phyloP scores from a whole-genome alignment of 1,140 invertebrate genomes.

The Paralvinella palmiformis region DNA sequence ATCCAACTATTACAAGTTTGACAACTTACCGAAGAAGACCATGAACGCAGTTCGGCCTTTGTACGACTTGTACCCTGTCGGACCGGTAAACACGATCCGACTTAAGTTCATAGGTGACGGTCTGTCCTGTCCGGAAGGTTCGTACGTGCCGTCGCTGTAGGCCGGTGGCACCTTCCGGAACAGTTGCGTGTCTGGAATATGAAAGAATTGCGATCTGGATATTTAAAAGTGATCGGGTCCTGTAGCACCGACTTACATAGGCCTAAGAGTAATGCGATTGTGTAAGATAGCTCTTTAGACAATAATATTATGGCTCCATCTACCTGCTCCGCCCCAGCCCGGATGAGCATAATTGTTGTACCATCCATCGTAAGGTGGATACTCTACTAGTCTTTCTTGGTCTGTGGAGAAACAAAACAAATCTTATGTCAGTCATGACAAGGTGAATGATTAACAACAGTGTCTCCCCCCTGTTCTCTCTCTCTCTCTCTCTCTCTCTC shows the following conservation, averaged over 20 bases:
- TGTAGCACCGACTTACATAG: too few relatives aligned
- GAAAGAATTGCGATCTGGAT: too few relatives aligned
- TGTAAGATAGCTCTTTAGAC: too few relatives aligned
- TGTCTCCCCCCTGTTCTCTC: too few relatives aligned
- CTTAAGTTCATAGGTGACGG: conserved; percentile 9
- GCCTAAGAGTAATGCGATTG: too few relatives aligned
- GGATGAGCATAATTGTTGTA: conserved; percentile 16
- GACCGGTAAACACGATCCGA: conserved; percentile 4
- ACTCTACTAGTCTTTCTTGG: not conserved
- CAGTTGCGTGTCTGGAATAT: conserved; percentile 13
- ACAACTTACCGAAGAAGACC: conserved; percentile 21
- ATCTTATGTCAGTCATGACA: too few relatives aligned
- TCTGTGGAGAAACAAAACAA: too few relatives aligned
- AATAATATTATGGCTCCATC: too few relatives aligned
- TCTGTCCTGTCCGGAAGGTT: conserved; percentile 4
- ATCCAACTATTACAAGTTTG: not conserved
- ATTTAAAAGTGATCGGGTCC: too few relatives aligned
- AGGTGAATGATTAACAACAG: too few relatives aligned
- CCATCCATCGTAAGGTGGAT: conserved; percentile 18
- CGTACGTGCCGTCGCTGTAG: conserved; percentile 15
- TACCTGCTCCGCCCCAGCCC: conserved; percentile 13
- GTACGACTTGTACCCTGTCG: conserved; percentile 5
- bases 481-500: too few relatives aligned
- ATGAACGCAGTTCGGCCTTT: conserved; percentile 11
- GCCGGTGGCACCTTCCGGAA: conserved; percentile 8